Percentiles rank a stretch among this genome's conserved stretches.
Evolutionary conservation across 92 coral and sea anemone species (phyloP).

Genomic region (Zoanthus sansibaricus): DNA sequence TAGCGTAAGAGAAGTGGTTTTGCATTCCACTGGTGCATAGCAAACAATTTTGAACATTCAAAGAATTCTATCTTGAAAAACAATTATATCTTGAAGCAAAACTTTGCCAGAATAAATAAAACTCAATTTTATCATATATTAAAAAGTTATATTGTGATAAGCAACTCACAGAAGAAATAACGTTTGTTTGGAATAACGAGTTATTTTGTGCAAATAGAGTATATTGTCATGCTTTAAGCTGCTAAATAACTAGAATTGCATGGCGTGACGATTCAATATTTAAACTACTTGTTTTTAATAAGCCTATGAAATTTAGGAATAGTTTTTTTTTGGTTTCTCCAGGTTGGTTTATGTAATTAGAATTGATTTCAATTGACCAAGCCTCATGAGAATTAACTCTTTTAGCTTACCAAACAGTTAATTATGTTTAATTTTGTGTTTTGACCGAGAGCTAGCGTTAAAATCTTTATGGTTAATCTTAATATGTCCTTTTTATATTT

Average conservation of each 20-base stretch:
- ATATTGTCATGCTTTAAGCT: slow-evolving; percentile 4
- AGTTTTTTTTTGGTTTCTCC: background rate
- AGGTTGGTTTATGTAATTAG: background rate
- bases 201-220: background rate
- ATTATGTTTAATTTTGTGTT: background rate
- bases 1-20: background rate
- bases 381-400: background rate
- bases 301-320: background rate
- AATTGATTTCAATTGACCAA: background rate
- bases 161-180: background rate
- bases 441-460: background rate
- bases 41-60: background rate
- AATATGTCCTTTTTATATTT: background rate
- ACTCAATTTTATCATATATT: too few relatives aligned
- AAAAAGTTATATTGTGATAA: too few relatives aligned
- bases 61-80: too few relatives aligned
- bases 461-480: background rate
- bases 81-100: too few relatives aligned
- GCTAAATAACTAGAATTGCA: too few relatives aligned
- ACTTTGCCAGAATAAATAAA: too few relatives aligned
- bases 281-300: too few relatives aligned
- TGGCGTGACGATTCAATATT: too few relatives aligned
- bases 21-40: background rate
- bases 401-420: background rate
- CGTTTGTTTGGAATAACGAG: background rate